A percentile compares a stretch with the other conserved stretches of the same genome.
These are phyloP conservation scores for Sinohyriopsis cumingii DNA, from an alignment of 2,888 invertebrate genomes.

Conservation along the genomic window DNA sequence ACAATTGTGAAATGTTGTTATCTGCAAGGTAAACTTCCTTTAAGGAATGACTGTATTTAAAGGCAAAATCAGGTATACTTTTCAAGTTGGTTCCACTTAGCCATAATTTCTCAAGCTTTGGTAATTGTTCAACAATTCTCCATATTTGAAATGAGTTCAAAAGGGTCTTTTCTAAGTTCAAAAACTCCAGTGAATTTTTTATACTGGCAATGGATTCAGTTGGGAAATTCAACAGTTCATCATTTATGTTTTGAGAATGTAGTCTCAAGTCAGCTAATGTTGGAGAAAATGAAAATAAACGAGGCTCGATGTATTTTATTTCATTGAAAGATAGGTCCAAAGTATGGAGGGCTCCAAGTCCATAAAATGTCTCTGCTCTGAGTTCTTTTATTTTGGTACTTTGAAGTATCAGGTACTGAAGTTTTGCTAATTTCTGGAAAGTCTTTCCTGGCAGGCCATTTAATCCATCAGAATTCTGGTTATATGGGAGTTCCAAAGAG, in stretches of 20 bases:
- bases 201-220: constrained; percentile 57
- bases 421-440: constrained; percentile 42
- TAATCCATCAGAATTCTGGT: constrained; percentile 12
- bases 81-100: constrained; percentile 35
- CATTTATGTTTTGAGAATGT: neutral
- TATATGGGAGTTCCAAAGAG: constrained; percentile 21
- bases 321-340: constrained; percentile 51
- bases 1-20: constrained; percentile 44
- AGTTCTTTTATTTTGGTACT: constrained; percentile 34
- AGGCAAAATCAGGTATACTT: constrained; percentile 45
- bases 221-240: constrained; percentile 18
- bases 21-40: constrained; percentile 39
- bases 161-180: constrained; percentile 62
- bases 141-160: constrained; percentile 34
- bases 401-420: constrained; percentile 44
- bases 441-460: constrained; percentile 26
- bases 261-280: constrained; percentile 43
- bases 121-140: constrained; percentile 29
- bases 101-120: constrained; percentile 26
- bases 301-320: constrained; percentile 36
- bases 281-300: constrained; percentile 39
- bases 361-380: constrained; percentile 31
- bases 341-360: constrained; percentile 30
- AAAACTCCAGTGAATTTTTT: constrained; percentile 64
- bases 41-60: constrained; percentile 48